Base-by-base conservation (phyloP, 1,140 invertebrate species). In the Brachionus asplanchnoidis region DNA sequence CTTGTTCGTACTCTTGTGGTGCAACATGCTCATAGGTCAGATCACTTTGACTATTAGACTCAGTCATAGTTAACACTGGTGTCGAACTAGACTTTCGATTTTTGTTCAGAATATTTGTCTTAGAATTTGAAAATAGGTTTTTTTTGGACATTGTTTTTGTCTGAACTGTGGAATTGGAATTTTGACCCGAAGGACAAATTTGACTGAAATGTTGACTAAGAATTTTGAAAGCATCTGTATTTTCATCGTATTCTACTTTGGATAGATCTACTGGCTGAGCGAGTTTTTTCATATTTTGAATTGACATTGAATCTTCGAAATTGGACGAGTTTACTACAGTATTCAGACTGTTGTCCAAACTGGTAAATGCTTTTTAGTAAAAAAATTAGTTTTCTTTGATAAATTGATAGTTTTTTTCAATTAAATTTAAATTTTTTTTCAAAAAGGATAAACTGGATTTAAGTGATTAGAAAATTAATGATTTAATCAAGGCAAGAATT, bases 31-130 rank as follows among this genome's bases (percentile, higher is more conserved):
- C 44, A 77, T 12, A 77, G 2, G 20, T 26, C 17, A 77, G 14
- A 26, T 50, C 73, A 50, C 7, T 77, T 53, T 77, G 73, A 50
- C 44, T 77, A 20, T 26, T 26, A 9, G 73, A 77, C 42, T 77
- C 73, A 26, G 73, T 77, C 40, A 23, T 77, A 77, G 73, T 77
- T 36, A 77, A 50, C 17, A 77, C 73, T 36, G 73, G 73, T 26
- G 73, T 77, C 26, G 73, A 77, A 50, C 73, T 77, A 26, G 73
- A 77, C 26, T 77, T 77, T 20, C 73, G 42, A 77, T 77, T 77
- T 50, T 77, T 77, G 14, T 77, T 77, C 44, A 77, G 53, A 14
- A 77, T 77, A 26, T 75, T 75, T 20, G 40, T 20, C 46, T 77
- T 77, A 2, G 73, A 77, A 5, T 77, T 44, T 50, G 73, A 50